Evolutionary conservation across 2,797 vertebrate genomes (phyloP), one percentile per base, ranked within the genome.

Genomic region (Spinus olivaceus): DNA sequence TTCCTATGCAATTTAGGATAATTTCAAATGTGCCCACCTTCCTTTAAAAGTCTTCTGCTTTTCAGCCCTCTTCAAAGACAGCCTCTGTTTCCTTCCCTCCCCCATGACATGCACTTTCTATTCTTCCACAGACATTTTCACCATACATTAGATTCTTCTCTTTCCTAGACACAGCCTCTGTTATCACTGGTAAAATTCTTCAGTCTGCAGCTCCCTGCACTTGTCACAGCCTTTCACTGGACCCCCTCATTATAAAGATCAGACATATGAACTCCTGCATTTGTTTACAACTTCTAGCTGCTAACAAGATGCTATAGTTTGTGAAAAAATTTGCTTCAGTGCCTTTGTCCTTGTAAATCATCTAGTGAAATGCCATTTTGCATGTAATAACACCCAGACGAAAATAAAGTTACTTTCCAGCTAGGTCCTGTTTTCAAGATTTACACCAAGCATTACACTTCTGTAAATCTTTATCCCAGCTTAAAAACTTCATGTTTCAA

Each of bases 401-500:
- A 73, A 93, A 87, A 89, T 24, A 57, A 65, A 80, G 23, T 2
- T 71, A 50, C 37, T 59, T 54, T 92, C 32, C 39, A 66, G 30
- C 50, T 35, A 60, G 24, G 16, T 70, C 49, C 28, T 66, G 27
- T 65, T 60, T 63, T 80, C 30, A n/a, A 56, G 1, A 79, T 65
- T 76, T 54, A 88, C 24, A 77, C 32, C 30, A 21, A 86, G 25
- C 9, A 72, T 44, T 59, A 72, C 19, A 21, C 42, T 64, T 16
- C 33, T 65, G 56, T 50, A 86, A 96, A 83, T 89, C 65, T 73
- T 76, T 37, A 94, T 25, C 46, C 27, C 14, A 57, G 32, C 47
- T 81, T 89, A 82, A n/a, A 94, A 76, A 81, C 27, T 49, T 93
- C 64, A 72, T 69, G 46, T 92, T 89, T 47, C 50, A 92, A 91